Conservation (phyloP, 2,113 vertebrate genomes). For the Tragelaphus buxtoni region DNA sequence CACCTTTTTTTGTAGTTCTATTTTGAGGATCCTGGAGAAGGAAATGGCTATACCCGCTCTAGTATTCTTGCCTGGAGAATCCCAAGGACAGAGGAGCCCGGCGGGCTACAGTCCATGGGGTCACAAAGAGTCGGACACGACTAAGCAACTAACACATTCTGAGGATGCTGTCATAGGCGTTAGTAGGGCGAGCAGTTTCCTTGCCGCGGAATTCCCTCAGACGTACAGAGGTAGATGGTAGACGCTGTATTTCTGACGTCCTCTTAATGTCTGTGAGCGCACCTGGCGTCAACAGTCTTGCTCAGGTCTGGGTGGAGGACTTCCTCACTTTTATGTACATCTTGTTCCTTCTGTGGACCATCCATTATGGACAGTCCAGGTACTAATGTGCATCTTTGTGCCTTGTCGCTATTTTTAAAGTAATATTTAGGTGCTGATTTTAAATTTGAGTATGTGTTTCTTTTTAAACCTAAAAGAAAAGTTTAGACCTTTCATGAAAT, state of each 20-base stretch:
- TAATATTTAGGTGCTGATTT: not conserved
- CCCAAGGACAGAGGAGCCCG: not conserved
- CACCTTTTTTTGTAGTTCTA: not conserved
- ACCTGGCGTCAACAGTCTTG: not conserved
- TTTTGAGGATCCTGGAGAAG: not conserved
- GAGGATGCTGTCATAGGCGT: not conserved
- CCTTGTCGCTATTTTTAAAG: not conserved
- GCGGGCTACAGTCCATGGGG: not conserved
- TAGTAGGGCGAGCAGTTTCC: not conserved
- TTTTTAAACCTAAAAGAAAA: slow-evolving; percentile 21
- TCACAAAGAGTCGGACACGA: not conserved
- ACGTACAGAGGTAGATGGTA: no score
- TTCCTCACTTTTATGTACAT: not conserved
- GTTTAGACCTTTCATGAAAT: not conserved
- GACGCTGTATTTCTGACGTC: not conserved
- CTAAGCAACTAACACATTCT: not conserved
- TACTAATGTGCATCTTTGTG: not conserved
- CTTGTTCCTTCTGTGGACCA: not conserved
- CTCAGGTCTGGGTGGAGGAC: not conserved
- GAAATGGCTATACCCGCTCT: not conserved
- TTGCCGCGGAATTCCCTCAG: not conserved
- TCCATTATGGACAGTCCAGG: not conserved
- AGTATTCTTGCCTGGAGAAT: not conserved
- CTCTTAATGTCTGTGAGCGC: not conserved
- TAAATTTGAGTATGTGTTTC: not conserved